A percentile compares a stretch with the other conserved stretches of the same genome.
These are phyloP conservation scores for Holcopasites calliopsidis DNA, from an alignment of 1,140 invertebrate genomes.

Conservation along the genomic window DNA sequence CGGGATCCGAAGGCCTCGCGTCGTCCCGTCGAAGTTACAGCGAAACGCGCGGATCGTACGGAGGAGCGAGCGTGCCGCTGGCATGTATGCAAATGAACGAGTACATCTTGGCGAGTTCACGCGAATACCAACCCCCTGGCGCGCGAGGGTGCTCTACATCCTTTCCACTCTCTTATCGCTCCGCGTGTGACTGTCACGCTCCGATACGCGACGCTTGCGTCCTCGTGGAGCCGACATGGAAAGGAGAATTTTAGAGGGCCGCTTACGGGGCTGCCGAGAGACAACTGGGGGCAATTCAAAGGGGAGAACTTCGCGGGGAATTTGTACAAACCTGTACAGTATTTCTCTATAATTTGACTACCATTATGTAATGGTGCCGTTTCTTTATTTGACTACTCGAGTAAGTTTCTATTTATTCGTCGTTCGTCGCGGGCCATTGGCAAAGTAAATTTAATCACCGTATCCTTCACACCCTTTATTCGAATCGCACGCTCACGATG, in stretches of 20 bases:
- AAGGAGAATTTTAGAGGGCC: background rate
- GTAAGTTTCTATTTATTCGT: no score
- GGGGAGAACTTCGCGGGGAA: background rate
- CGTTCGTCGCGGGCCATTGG: background rate
- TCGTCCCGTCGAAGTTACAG: conserved; percentile 23
- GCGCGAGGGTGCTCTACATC: conserved; percentile 20
- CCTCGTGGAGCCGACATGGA: background rate
- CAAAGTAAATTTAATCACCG: conserved; percentile 36
- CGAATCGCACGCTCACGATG: background rate
- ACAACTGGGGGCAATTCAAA: background rate
- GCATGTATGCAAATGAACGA: conserved; percentile 68
- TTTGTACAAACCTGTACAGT: no score
- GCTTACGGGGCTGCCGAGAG: background rate
- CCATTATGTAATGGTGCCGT: no score
- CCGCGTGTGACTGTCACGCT: background rate
- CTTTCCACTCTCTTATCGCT: background rate
- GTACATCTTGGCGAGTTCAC: conserved; percentile 54
- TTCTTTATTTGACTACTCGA: no score
- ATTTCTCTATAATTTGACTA: no score
- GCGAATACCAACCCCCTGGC: conserved; percentile 32
- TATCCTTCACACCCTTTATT: conserved; percentile 14
- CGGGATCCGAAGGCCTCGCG: background rate
- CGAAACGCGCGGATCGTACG: conserved; percentile 14
- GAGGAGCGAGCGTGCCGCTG: conserved; percentile 51
- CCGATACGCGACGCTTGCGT: conserved; percentile 1